Evolutionary conservation across 2,888 invertebrate genomes (phyloP).

Genomic region (Eupithecia pulchellata): DNA sequence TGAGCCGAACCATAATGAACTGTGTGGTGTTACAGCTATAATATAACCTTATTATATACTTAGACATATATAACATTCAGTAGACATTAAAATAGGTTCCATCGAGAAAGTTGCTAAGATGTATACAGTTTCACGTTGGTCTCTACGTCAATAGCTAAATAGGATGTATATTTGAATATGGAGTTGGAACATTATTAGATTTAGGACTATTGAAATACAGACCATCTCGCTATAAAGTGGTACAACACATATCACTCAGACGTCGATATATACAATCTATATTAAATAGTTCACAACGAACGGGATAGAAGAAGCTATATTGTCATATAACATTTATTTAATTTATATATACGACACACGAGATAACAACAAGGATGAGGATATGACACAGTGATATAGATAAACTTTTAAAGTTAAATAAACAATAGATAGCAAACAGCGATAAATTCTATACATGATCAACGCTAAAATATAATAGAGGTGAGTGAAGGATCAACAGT

Average conservation of each 20-base stretch:
- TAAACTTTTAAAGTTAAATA: constrained; percentile 57
- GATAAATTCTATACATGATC: constrained; percentile 67
- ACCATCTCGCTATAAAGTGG: constrained; percentile 57
- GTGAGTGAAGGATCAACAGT: constrained; percentile 72
- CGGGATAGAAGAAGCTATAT: constrained; percentile 72
- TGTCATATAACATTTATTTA: constrained; percentile 78
- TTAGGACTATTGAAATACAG: constrained; percentile 63
- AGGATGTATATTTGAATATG: constrained; percentile 15
- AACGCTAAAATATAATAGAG: constrained; percentile 62
- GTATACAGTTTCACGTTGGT: constrained; percentile 63
- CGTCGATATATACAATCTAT: constrained; percentile 64
- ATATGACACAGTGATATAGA: constrained; percentile 76
- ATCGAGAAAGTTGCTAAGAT: constrained; percentile 69
- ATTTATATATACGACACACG: constrained; percentile 71
- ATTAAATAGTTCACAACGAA: constrained; percentile 53
- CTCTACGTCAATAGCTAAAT: constrained; percentile 62
- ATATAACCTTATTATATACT: constrained; percentile 72
- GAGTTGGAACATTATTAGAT: constrained; percentile 33
- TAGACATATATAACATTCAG: constrained; percentile 85
- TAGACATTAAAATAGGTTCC: constrained; percentile 79
- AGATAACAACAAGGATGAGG: constrained; percentile 78
- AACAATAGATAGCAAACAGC: constrained; percentile 60
- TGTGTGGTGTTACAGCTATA: constrained; percentile 67
- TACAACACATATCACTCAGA: constrained; percentile 60
- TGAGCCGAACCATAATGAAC: constrained; percentile 74